Percentiles rank a stretch among this genome's conserved stretches.
Conservation (phyloP, 53 echinoderm and acorn worm genomes). For the Patiria pectinifera region DNA sequence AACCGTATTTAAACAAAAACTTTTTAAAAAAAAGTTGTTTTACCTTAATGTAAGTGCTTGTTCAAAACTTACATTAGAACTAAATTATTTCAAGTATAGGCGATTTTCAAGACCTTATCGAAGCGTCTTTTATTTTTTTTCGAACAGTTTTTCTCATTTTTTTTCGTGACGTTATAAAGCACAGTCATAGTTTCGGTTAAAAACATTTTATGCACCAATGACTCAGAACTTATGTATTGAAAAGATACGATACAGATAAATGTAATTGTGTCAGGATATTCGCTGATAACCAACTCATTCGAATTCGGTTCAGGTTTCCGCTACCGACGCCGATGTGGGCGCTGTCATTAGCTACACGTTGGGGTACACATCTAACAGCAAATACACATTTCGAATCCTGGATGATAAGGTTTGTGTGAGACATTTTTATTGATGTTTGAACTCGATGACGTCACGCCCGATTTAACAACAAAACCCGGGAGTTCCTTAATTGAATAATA, state of each 20-base stretch:
- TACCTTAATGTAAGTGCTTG: background rate
- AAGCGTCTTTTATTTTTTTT: background rate
- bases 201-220: too few species aligned
- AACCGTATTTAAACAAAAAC: background rate
- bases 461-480: background rate
- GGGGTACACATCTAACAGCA: background rate
- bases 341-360: background rate
- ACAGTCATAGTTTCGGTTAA: too few species aligned
- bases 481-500: too few species aligned
- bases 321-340: constrained; percentile 22
- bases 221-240: too few species aligned
- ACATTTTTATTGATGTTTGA: background rate
- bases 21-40: background rate
- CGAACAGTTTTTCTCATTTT: background rate
- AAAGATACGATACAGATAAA: too few species aligned
- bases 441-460: background rate
- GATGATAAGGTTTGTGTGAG: background rate
- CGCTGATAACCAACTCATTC: too few species aligned
- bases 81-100: too few species aligned
- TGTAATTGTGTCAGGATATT: too few species aligned
- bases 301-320: background rate
- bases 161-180: background rate
- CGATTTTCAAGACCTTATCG: too few species aligned
- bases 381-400: constrained; percentile 27
- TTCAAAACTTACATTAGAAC: background rate